phyloP scores from a whole-genome alignment of 2,888 invertebrate species.

The Rhyacophila evoluta region DNA sequence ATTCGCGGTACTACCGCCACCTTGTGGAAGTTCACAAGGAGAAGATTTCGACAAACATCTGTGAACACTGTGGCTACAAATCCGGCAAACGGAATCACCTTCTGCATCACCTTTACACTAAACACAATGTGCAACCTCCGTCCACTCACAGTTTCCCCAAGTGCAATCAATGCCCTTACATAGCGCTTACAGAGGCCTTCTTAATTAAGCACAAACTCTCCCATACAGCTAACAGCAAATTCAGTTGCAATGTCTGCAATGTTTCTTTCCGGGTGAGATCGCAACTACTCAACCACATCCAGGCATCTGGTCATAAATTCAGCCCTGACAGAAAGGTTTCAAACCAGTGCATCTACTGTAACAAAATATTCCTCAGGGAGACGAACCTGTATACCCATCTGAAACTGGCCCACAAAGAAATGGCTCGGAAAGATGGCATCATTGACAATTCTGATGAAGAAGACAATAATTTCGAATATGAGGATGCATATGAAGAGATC shows the following conservation, averaged over 20 bases:
- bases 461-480: conserved; percentile 63
- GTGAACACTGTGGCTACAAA: conserved; percentile 87
- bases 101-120: conserved; percentile 82
- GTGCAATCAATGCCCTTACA: conserved; percentile 80
- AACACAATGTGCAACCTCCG: conserved; percentile 82
- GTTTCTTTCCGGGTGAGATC: conserved; percentile 65
- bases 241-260: conserved; percentile 71
- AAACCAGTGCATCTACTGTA: conserved; percentile 80
- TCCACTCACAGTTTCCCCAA: conserved; percentile 80
- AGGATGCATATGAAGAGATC: conserved; percentile 58
- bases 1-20: conserved; percentile 84
- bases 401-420: conserved; percentile 74
- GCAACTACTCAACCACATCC: conserved; percentile 67
- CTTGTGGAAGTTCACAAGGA: conserved; percentile 85
- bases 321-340: conserved; percentile 64
- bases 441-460: conserved; percentile 71
- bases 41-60: conserved; percentile 80
- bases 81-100: conserved; percentile 80
- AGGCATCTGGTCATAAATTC: conserved; percentile 70
- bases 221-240: conserved; percentile 68
- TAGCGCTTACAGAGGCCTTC: conserved; percentile 80
- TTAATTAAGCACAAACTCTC: conserved; percentile 78
- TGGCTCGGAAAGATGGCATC: conserved; percentile 75
- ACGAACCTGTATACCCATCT: conserved; percentile 80
- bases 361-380: conserved; percentile 77